Percentiles rank a stretch among this genome's conserved stretches.
phyloP scores from a whole-genome alignment of 2,113 vertebrate species.

The Myocastor coypus region DNA sequence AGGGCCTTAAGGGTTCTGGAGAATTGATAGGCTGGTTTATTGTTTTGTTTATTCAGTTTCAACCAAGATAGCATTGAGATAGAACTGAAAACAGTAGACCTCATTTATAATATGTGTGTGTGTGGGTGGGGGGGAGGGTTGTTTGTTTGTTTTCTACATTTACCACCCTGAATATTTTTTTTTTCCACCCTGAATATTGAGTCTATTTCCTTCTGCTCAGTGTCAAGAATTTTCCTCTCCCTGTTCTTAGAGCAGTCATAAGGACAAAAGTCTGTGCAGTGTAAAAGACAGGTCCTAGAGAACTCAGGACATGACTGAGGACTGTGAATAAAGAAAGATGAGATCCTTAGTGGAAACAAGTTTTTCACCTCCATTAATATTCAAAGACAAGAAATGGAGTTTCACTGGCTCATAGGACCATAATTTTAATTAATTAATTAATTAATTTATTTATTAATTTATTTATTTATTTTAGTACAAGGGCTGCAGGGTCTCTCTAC shows the following conservation, averaged over 20 bases:
- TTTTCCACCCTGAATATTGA: too few species aligned
- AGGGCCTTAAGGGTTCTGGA: not conserved
- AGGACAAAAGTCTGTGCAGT: not conserved
- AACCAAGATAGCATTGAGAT: not conserved
- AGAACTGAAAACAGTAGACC: not conserved
- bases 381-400: not conserved
- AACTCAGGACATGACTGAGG: not conserved
- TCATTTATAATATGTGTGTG: not conserved
- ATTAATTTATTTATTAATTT: too few species aligned
- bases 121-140: too few species aligned
- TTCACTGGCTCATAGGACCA: not conserved
- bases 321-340: not conserved
- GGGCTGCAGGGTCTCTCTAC: too few species aligned
- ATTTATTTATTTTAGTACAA: too few species aligned
- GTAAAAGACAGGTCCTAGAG: not conserved
- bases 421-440: not conserved
- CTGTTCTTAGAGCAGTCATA: constrained; percentile 8
- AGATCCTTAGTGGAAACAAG: not conserved
- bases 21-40: not conserved
- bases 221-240: not conserved
- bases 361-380: not conserved
- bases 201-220: not conserved
- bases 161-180: too few species aligned
- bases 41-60: not conserved
- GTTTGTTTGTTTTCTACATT: not conserved